These are phyloP conservation scores for Grallaria varia DNA, from an alignment of 2,113 vertebrate species.

Conservation along the genomic window DNA sequence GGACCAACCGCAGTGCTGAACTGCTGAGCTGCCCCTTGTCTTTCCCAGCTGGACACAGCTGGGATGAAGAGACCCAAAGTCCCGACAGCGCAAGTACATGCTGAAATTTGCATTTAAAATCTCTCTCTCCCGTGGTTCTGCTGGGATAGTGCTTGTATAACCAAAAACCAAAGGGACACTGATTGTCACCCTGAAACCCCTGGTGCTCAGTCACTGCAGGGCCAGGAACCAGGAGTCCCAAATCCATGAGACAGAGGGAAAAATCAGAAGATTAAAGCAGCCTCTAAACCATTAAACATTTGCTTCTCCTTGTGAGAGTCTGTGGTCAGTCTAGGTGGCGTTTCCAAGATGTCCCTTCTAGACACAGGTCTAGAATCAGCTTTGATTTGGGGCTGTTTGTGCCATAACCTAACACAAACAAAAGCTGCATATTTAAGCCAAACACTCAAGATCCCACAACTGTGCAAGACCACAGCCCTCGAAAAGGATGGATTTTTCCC, in stretches of 20 bases:
- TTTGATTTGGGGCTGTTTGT: neutral
- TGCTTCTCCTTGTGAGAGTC: neutral
- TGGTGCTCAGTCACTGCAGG: neutral
- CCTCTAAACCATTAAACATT: neutral
- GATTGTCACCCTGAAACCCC: neutral
- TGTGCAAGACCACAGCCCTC: neutral
- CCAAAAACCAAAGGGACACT: neutral
- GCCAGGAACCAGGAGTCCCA: neutral
- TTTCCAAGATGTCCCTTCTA: neutral
- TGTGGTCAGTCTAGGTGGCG: neutral
- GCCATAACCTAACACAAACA: neutral
- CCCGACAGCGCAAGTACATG: accelerated
- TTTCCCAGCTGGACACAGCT: neutral
- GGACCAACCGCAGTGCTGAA: neutral
- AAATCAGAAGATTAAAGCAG: neutral
- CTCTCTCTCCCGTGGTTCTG: neutral
- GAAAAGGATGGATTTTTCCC: neutral
- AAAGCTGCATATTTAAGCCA: neutral
- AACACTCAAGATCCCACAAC: neutral
- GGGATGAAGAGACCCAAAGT: neutral
- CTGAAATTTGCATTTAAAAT: neutral
- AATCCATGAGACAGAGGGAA: neutral
- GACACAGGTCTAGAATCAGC: neutral
- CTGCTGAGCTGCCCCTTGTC: neutral
- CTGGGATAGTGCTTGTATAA: neutral